Base-by-base conservation (phyloP, 1,140 invertebrate genomes). In the Bombus huntii region DNA sequence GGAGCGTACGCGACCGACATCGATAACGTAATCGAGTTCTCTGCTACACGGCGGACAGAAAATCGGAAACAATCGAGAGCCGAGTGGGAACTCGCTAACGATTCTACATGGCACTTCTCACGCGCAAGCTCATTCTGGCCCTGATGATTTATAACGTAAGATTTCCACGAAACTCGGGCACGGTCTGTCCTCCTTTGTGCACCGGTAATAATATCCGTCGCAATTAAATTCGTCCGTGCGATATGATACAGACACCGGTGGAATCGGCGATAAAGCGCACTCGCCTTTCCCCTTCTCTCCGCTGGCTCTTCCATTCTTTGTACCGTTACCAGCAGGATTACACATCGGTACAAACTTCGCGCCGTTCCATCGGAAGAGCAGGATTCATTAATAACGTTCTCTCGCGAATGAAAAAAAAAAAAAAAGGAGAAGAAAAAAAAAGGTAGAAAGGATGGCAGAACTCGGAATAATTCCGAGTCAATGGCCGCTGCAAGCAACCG, bases 171-270 rank as follows among this genome's bases (percentile, higher is more conserved):
- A 85, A 80, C 68, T 80, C 83, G 53, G 65, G 62, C 72, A 68
- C 39, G 28, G 28, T 31, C 65, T 47, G 47, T 76, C 73, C 59
- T 62, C 82, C 82, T 84, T 84, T 84, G 82, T 79, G 53, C 82
- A 12, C 74, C 34, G 57, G 39, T 44, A 70, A 84, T 84, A 84
- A 62, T 79, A 84, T 79, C 66, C 39, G 65, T 72, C 75, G 82
- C 76, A 80, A 80, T 85, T 80, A 80, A 85, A 72, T 85, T 84
- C 83, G 66, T 77, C 76, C 53, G 75, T 34, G 76, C 66, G 75
- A 79, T 80, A 65, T 85, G 72, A 80, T 80, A 66, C 83, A 72
- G 77, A 79, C 25, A 65, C n/a, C 42, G 47, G 47, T 39, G 53
- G 53, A 85, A 80, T 85, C 76, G 83, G 77, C 65, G 83, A 80